Evolutionary conservation across 2,113 vertebrate species (phyloP).

Genomic region (Tapirus terrestris): DNA sequence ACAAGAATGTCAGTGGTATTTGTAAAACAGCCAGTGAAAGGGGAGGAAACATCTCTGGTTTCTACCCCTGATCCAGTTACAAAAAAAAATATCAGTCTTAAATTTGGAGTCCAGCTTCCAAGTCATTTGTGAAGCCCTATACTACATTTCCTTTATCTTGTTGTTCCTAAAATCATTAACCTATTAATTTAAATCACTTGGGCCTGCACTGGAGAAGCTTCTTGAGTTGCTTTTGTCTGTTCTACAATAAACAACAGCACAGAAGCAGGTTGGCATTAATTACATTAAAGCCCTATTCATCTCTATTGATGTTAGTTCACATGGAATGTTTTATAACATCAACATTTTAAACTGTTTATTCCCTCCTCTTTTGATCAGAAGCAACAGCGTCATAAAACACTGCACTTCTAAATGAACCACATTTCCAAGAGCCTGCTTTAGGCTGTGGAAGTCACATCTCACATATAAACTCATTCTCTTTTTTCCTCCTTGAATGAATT

Average conservation of each 20-base stretch:
- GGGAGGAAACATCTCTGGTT: background rate
- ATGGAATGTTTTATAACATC: constrained; percentile 75
- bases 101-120: constrained; percentile 13
- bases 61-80: background rate
- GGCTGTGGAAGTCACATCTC: constrained; percentile 6
- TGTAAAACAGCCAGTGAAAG: background rate
- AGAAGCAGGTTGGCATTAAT: constrained; percentile 73
- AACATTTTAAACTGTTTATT: constrained; percentile 75
- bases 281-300: constrained; percentile 65
- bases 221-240: constrained; percentile 71
- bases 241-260: constrained; percentile 69
- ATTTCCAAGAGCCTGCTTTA: background rate
- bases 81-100: constrained; percentile 19
- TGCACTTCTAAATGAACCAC: background rate
- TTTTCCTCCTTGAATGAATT: constrained; percentile 16
- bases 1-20: background rate
- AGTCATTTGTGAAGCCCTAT: constrained; percentile 28
- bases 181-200: constrained; percentile 66
- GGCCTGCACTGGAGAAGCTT: constrained; percentile 63
- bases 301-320: constrained; percentile 75
- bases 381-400: constrained; percentile 80
- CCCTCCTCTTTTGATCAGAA: constrained; percentile 75
- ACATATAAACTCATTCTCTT: background rate
- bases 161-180: constrained; percentile 79
- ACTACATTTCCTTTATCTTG: constrained; percentile 48